Evolutionary conservation across 2,888 invertebrate species (phyloP).

Genomic region (Eupeodes latifasciatus): DNA sequence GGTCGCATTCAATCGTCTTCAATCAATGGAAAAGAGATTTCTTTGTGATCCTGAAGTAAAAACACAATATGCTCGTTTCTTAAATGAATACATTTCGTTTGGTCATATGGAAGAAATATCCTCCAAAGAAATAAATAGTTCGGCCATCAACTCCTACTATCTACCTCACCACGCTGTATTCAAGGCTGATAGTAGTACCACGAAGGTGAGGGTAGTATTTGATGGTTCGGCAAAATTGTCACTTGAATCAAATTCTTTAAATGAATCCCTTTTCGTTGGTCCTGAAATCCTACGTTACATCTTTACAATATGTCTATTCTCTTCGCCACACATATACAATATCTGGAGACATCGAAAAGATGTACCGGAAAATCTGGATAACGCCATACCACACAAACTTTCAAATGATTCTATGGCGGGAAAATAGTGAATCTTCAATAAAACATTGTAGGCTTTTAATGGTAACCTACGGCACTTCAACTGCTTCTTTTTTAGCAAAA

Average conservation of each 20-base stretch:
- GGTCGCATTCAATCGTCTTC: constrained; percentile 34
- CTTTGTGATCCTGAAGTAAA: constrained; percentile 29
- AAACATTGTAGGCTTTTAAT: constrained; percentile 33
- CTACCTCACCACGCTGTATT: constrained; percentile 53
- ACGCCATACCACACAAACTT: constrained; percentile 35
- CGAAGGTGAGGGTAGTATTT: constrained; percentile 48
- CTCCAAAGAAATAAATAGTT: constrained; percentile 5
- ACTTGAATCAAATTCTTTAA: constrained; percentile 39
- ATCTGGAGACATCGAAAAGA: constrained; percentile 53
- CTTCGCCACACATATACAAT: constrained; percentile 1
- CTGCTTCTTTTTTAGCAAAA: constrained; percentile 62
- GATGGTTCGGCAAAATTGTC: constrained; percentile 18
- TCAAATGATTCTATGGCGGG: constrained; percentile 59
- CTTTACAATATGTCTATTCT: constrained; percentile 39
- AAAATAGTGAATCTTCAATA: constrained; percentile 8
- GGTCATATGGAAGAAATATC: constrained; percentile 55
- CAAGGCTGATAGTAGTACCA: constrained; percentile 51
- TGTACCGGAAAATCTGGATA: constrained; percentile 56
- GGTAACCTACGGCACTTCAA: constrained; percentile 62
- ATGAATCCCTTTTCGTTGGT: constrained; percentile 55
- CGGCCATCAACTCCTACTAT: constrained; percentile 17
- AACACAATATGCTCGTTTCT: constrained; percentile 30
- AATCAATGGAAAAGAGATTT: constrained; percentile 58
- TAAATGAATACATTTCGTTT: constrained; percentile 45
- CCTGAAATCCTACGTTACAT: constrained; percentile 51